Base-by-base conservation (phyloP, 2,888 invertebrate species). In the Rhingia campestris region DNA sequence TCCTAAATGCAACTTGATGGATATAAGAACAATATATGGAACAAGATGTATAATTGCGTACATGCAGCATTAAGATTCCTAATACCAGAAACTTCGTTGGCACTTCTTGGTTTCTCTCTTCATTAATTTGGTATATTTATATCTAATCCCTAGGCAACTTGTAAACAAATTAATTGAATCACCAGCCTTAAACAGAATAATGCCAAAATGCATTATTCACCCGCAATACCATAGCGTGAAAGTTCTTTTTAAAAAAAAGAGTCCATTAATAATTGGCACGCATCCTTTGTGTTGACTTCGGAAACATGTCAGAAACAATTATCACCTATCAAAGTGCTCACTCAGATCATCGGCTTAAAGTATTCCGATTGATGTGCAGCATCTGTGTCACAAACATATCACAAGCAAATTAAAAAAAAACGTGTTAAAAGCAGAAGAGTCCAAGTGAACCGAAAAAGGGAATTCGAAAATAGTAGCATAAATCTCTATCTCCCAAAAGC, bases 361-460 rank as follows among this genome's bases (percentile, higher is more conserved):
- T 69, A 75, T 75, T 81, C 58, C 51, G 75, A 70, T 70, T 75
- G 64, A 59, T 32, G 22, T 47, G 41, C 61, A 49, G 32, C 54
- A 41, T 64, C 63, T 66, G 77, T 77, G 77, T 73, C 81, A 77
- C 77, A 75, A 22, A 51, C 49, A 63, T 47, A 76, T 37, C 59
- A 76, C 51, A 69, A 33, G 45, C 49, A 74, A 56, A 70, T 61
- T 63, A 22, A 22, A 22, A 73, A 77, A 37, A 67, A 72, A 67
- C 67, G 58, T 72, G 76, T 72, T 59, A 73, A 81, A 61, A 22
- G 51, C 10, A 67, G 53, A 81, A 72, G 66, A 74, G 43, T 56
- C 41, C 61, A 82, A 58, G 67, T 58, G 67, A 22, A 43, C 61
- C 51, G 66, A 56, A 73, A 81, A 82, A 76, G 61, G 22, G 72